Conservation (phyloP, 2,113 vertebrate species). For the Fregata magnificens region DNA sequence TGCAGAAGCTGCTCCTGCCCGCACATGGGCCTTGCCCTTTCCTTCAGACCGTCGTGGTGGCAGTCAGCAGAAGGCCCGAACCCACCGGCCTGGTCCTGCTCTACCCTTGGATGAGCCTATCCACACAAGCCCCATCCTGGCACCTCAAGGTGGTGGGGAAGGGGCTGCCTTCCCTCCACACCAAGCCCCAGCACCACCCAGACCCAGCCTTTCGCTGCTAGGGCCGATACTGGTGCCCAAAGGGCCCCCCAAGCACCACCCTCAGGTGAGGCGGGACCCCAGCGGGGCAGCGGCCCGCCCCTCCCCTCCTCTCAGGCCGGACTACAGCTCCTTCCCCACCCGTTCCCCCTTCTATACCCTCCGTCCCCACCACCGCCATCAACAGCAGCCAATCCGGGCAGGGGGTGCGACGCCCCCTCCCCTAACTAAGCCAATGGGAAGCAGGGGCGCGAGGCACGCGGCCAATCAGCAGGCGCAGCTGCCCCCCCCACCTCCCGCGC, state of each 20-base stretch:
- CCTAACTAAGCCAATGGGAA: not conserved
- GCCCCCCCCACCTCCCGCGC: not conserved
- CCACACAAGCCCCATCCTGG: not conserved
- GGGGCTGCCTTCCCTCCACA: not conserved
- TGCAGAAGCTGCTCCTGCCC: not conserved
- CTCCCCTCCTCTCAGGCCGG: rapidly evolving
- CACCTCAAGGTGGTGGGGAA: rapidly evolving
- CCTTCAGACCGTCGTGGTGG: rapidly evolving
- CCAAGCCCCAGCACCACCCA: too few relatives aligned
- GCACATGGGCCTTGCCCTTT: rapidly evolving
- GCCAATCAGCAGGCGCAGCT: not conserved
- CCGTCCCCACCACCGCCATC: not conserved
- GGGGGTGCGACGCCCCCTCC: not conserved
- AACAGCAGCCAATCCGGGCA: not conserved
- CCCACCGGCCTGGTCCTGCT: not conserved
- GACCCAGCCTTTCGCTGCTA: rapidly evolving
- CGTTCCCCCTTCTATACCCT: not conserved
- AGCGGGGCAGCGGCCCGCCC: rapidly evolving
- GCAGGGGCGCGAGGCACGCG: not conserved
- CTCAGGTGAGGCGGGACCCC: rapidly evolving
- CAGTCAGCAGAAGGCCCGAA: rapidly evolving
- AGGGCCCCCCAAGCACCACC: rapidly evolving
- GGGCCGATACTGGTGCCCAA: rapidly evolving
- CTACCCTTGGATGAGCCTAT: rapidly evolving
- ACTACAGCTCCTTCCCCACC: rapidly evolving